A percentile compares a stretch with the other conserved stretches of the same genome.
Evolutionary conservation across 2,113 vertebrate species (phyloP).

Genomic region (pig (Sus scrofa)): DNA sequence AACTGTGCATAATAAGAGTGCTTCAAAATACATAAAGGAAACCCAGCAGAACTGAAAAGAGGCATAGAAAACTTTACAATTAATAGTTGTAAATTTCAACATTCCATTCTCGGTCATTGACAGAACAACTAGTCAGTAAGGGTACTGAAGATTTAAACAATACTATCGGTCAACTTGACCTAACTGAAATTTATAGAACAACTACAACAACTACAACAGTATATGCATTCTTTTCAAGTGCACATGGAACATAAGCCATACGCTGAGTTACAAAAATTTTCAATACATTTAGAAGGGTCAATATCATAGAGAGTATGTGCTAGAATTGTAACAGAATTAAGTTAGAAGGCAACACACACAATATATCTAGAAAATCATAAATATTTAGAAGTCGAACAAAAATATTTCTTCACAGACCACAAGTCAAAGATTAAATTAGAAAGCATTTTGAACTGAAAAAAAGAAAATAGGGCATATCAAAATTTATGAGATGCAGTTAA

Average conservation of each 20-base stretch:
- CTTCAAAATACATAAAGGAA: background rate
- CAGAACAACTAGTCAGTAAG: background rate
- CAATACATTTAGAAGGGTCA: background rate
- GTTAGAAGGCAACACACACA: background rate
- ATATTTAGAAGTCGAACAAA: background rate
- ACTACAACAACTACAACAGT: background rate
- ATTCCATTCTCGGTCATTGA: background rate
- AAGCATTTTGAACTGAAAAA: no score
- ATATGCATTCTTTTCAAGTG: background rate
- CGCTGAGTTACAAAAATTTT: background rate
- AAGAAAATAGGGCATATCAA: no score
- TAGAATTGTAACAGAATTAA: background rate
- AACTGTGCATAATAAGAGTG: background rate
- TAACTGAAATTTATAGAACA: background rate
- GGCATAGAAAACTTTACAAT: background rate
- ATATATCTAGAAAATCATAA: background rate
- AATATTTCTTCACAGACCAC: no score
- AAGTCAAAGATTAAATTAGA: no score
- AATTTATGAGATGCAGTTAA: no score
- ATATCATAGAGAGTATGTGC: background rate
- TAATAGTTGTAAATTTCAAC: background rate
- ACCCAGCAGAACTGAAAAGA: background rate
- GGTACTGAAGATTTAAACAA: background rate
- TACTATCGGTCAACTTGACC: background rate
- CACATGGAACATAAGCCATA: background rate